Conservation (phyloP, 2,888 invertebrate species). For the Ptycholaimellus sp. region DNA sequence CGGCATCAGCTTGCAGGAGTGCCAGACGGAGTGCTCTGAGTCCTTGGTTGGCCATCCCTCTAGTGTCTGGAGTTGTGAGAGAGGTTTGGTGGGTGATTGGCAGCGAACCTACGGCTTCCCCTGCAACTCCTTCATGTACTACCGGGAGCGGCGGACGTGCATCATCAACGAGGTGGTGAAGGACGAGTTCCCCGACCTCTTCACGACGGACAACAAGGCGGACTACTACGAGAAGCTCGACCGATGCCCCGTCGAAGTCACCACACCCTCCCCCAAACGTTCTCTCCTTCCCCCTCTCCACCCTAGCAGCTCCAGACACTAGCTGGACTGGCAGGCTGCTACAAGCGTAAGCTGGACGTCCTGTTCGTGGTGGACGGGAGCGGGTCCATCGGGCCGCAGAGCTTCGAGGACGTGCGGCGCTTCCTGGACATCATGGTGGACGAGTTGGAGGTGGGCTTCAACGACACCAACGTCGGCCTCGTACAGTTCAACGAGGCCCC, state of each 20-base stretch:
- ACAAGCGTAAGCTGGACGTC: background rate
- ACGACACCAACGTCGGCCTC: constrained; percentile 2
- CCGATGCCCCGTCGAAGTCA: background rate
- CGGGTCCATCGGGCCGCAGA: constrained; percentile 4
- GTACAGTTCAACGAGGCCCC: constrained; percentile 4
- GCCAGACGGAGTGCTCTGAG: background rate
- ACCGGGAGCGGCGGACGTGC: background rate
- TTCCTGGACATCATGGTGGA: constrained; percentile 3
- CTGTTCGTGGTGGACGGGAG: constrained; percentile 5
- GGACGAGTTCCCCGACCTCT: background rate
- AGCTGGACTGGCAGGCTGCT: background rate
- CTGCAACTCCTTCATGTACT: background rate
- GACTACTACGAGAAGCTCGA: constrained; percentile 1
- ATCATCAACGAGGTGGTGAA: background rate
- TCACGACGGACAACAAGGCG: background rate
- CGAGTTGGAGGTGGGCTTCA: constrained; percentile 1
- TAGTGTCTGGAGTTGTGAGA: too few relatives aligned
- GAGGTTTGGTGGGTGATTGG: too few relatives aligned
- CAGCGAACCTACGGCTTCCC: background rate
- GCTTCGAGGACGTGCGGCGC: constrained; percentile 3
- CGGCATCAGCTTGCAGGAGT: background rate
- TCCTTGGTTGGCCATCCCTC: too few relatives aligned
- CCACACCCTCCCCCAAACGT: background rate
- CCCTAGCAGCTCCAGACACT: background rate
- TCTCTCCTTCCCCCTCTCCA: background rate